These are phyloP conservation scores for Nasonia longicornis DNA, from an alignment of 1,140 invertebrate genomes.

Conservation along the genomic window DNA sequence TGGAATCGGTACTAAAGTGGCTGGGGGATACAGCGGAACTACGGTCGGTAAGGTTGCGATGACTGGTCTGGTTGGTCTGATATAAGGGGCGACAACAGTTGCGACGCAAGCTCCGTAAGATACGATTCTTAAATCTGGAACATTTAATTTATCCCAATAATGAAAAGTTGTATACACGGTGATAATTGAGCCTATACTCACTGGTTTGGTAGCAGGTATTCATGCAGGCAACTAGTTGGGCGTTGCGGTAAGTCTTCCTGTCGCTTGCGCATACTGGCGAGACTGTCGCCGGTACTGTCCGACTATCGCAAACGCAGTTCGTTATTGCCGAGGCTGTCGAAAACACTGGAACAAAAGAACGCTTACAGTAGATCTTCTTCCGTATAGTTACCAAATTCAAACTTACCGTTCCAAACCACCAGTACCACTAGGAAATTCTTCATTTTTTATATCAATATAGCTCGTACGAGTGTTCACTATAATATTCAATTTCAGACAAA, in stretches of 20 bases:
- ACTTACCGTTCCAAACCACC: not conserved
- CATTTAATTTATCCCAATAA: not conserved
- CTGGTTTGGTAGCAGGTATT: not conserved
- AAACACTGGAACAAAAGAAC: not conserved
- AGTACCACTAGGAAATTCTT: not conserved
- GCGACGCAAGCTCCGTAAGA: not conserved
- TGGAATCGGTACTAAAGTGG: too few relatives aligned
- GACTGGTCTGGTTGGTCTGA: too few relatives aligned
- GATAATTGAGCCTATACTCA: not conserved
- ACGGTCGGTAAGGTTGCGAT: too few relatives aligned
- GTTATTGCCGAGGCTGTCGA: not conserved
- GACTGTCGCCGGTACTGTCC: not conserved
- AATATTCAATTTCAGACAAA: too few relatives aligned
- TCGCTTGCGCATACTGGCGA: constrained; percentile 1
- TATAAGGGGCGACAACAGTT: too few relatives aligned
- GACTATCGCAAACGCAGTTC: not conserved
- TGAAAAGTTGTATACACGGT: not conserved
- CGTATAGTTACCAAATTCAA: not conserved
- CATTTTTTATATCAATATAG: not conserved
- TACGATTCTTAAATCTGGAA: not conserved
- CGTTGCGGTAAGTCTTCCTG: not conserved
- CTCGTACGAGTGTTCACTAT: too few relatives aligned
- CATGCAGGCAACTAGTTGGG: not conserved
- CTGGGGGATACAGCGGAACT: too few relatives aligned
- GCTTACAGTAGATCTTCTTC: not conserved